Evolutionary conservation across 2,797 vertebrate species (phyloP).

Genomic region (Malacoctenus gilli): DNA sequence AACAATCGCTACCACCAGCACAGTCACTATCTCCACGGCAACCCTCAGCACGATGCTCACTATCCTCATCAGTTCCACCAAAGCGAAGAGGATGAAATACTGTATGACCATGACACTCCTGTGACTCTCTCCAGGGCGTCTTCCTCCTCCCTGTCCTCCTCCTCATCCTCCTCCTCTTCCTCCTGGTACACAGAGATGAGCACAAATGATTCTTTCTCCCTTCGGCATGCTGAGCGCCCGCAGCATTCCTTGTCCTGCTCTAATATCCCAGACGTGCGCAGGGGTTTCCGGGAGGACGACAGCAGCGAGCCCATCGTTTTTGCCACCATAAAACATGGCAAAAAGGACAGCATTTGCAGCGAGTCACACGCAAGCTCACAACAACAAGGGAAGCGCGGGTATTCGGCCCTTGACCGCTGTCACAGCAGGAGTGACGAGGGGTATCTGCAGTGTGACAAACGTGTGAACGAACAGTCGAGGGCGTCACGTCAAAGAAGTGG

Average conservation of each 20-base stretch:
- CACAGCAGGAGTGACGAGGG: slow-evolving; percentile 81
- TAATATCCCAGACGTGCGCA: slow-evolving; percentile 73
- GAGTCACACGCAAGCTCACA: slow-evolving; percentile 21
- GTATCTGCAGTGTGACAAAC: slow-evolving; percentile 53
- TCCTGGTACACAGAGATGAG: slow-evolving; percentile 81
- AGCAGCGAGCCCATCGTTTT: slow-evolving; percentile 57
- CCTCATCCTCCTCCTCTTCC: slow-evolving; percentile 71
- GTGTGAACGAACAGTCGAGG: slow-evolving; percentile 21
- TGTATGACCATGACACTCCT: slow-evolving; percentile 51
- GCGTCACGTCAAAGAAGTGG: slow-evolving; percentile 30
- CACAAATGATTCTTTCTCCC: slow-evolving; percentile 65
- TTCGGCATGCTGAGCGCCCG: slow-evolving; percentile 57
- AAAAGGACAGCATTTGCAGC: slow-evolving; percentile 21
- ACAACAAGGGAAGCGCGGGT: slow-evolving; percentile 24
- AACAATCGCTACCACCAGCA: slow-evolving; percentile 44
- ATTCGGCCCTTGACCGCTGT: slow-evolving; percentile 65
- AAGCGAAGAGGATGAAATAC: slow-evolving; percentile 50
- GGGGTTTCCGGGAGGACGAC: slow-evolving; percentile 59
- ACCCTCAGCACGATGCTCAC: slow-evolving; percentile 23
- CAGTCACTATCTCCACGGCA: slow-evolving; percentile 38
- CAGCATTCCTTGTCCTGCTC: slow-evolving; percentile 83
- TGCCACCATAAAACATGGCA: slow-evolving; percentile 57
- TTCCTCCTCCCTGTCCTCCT: slow-evolving; percentile 75
- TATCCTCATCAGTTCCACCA: slow-evolving; percentile 41
- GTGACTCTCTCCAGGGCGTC: slow-evolving; percentile 71